Conservation (phyloP, 2,888 invertebrate genomes). For the Chamaedrilus cognettii region DNA sequence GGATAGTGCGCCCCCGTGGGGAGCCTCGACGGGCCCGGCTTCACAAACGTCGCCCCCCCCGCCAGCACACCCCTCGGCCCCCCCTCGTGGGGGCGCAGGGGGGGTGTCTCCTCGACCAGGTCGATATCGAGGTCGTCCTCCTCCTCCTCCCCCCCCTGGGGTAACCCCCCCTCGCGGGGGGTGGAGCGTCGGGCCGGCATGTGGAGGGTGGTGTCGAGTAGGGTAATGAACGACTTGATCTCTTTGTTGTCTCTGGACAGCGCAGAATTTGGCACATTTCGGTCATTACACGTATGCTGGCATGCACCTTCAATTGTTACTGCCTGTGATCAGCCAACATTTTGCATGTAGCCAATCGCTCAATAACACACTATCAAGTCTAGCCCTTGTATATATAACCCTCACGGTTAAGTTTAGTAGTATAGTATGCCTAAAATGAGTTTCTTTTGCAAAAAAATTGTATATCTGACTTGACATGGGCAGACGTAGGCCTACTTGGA, state of each 20-base stretch:
- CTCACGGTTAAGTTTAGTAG: too few species aligned
- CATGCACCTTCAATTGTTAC: too few species aligned
- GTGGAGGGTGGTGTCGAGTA: constrained; percentile 11
- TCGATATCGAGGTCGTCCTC: not conserved
- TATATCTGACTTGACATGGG: too few species aligned
- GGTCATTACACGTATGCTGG: too few species aligned
- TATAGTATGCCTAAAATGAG: too few species aligned
- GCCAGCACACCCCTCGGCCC: not conserved
- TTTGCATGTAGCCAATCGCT: too few species aligned
- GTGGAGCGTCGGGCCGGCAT: not conserved
- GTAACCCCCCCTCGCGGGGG: not conserved
- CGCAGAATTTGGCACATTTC: too few species aligned
- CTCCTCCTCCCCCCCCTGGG: not conserved
- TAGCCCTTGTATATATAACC: too few species aligned
- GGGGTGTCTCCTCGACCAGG: not conserved
- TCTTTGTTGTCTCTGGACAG: constrained; percentile 6
- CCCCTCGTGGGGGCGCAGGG: not conserved
- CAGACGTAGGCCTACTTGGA: too few species aligned
- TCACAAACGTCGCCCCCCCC: constrained; percentile 1
- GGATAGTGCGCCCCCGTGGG: not conserved
- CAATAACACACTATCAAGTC: too few species aligned
- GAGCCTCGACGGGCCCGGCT: constrained; percentile 1
- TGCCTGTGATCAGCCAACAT: too few species aligned
- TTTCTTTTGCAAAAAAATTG: too few species aligned
- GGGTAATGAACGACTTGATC: constrained; percentile 12